A percentile compares a stretch with the other conserved stretches of the same genome.
Evolutionary conservation across 2,113 vertebrate species (phyloP).

Genomic region (Bungarus multicinctus): DNA sequence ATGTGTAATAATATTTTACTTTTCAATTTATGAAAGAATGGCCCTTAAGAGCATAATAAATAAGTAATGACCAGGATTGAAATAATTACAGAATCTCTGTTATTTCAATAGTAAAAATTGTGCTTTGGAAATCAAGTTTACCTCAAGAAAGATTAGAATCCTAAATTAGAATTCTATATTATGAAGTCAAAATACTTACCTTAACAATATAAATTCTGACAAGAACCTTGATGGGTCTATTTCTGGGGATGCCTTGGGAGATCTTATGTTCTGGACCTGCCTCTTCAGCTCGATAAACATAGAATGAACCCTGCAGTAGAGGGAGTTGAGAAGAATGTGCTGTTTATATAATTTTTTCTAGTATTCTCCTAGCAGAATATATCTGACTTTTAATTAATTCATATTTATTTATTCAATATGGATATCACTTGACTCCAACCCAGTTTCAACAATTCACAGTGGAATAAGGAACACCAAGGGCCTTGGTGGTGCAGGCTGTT

Average conservation of each 20-base stretch:
- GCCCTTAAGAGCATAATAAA: neutral
- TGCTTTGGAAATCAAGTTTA: neutral
- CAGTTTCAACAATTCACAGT: neutral
- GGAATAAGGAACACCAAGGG: neutral
- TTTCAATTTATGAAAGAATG: conserved; percentile 9
- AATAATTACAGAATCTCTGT: neutral
- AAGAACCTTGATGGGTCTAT: conserved; percentile 85
- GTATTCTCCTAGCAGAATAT: neutral
- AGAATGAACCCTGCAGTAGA: conserved; percentile 82
- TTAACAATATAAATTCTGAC: conserved; percentile 87
- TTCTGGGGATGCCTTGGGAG: conserved; percentile 81
- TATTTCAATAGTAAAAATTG: neutral
- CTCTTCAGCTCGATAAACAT: conserved; percentile 81
- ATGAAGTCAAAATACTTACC: conserved; percentile 66
- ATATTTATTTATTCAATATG: neutral
- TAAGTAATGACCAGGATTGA: neutral
- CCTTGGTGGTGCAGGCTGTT: too few species aligned
- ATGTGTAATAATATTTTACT: neutral
- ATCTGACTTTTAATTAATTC: neutral
- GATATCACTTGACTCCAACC: neutral
- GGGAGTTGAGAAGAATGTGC: conserved; percentile 1
- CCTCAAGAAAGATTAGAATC: neutral
- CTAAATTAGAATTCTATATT: neutral
- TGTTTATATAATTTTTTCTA: neutral
- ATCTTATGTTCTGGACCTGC: conserved; percentile 74